Evolutionary conservation across 2,888 invertebrate species (phyloP).

Genomic region (Ecliptopera silaceata): DNA sequence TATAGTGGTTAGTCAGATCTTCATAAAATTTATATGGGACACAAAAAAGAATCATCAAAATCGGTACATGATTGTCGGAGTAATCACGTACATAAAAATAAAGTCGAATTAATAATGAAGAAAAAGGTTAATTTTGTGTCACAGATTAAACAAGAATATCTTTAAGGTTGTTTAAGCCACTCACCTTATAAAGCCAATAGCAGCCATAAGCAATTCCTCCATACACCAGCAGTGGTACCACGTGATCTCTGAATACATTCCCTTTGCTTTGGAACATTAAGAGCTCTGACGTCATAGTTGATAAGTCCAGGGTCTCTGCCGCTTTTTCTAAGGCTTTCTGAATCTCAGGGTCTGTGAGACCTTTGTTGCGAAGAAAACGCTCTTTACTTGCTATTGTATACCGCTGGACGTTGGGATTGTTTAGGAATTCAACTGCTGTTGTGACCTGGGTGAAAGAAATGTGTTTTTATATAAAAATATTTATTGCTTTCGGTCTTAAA

Average conservation of each 20-base stretch:
- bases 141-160: too few relatives aligned
- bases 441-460: slow-evolving; percentile 84
- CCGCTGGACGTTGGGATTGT: slow-evolving; percentile 91
- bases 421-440: slow-evolving; percentile 93
- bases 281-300: slow-evolving; percentile 69
- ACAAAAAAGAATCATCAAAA: too few relatives aligned
- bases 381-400: slow-evolving; percentile 91
- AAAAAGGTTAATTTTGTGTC: too few relatives aligned
- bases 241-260: slow-evolving; percentile 85
- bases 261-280: slow-evolving; percentile 66
- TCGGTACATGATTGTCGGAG: too few relatives aligned
- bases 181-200: slow-evolving; percentile 92
- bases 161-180: too few relatives aligned
- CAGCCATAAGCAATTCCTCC: slow-evolving; percentile 90
- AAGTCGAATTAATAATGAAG: too few relatives aligned
- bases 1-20: too few relatives aligned
- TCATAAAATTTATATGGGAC: too few relatives aligned
- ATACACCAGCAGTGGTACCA: slow-evolving; percentile 88
- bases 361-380: slow-evolving; percentile 90
- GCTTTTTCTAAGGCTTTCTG: slow-evolving; percentile 88
- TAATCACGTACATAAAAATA: too few relatives aligned
- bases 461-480: too few relatives aligned
- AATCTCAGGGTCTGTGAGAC: slow-evolving; percentile 89
- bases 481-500: too few relatives aligned
- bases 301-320: slow-evolving; percentile 65